phyloP scores from a whole-genome alignment of 2,888 invertebrate genomes.

The Anodontia alba region DNA sequence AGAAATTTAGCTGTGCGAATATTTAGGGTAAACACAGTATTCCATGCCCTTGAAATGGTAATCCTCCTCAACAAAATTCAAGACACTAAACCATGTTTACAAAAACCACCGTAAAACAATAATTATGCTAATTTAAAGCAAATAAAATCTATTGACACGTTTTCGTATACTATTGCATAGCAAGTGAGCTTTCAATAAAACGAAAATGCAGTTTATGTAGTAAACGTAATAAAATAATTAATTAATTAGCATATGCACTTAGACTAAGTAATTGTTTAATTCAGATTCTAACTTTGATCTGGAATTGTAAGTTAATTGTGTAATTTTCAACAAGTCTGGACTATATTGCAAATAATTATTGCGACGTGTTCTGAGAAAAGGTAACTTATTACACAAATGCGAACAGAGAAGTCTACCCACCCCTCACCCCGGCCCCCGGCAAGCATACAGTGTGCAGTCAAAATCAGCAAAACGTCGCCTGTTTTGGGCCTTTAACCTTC shows the following conservation, averaged over 20 bases:
- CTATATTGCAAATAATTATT: background rate
- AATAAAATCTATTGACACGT: background rate
- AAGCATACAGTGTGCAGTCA: too few species aligned
- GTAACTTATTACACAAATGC: background rate
- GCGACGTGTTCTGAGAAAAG: background rate
- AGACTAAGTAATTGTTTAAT: background rate
- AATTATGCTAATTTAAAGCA: background rate
- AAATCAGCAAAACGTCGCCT: too few species aligned
- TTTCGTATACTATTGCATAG: background rate
- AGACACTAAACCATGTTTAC: too few species aligned
- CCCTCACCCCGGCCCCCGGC: too few species aligned
- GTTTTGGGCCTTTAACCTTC: too few species aligned
- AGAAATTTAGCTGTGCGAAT: too few species aligned
- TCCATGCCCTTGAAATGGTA: too few species aligned
- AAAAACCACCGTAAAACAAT: too few species aligned
- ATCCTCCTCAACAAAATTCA: too few species aligned
- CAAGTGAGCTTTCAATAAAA: background rate
- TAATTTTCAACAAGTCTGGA: background rate
- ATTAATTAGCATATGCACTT: conserved; percentile 15
- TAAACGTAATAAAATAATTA: background rate
- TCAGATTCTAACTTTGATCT: background rate
- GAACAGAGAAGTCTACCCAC: background rate
- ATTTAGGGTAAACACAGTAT: too few species aligned
- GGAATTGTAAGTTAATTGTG: conserved; percentile 11
- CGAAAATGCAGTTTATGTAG: background rate